phyloP scores from a whole-genome alignment of 2,888 invertebrate genomes.

The Argyresthia goedartella region DNA sequence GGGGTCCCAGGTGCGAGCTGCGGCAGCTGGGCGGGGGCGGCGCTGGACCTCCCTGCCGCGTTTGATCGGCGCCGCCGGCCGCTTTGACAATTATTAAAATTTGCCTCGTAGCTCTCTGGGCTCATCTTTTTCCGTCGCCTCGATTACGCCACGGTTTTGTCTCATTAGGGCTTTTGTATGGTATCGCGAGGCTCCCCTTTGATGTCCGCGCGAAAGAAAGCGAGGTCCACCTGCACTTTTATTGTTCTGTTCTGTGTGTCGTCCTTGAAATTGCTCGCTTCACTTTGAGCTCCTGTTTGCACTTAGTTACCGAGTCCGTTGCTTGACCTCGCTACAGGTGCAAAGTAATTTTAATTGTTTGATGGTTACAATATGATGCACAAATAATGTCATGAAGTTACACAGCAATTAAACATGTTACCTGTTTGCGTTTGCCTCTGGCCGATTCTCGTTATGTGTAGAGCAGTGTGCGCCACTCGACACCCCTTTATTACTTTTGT shows the following conservation, averaged over 20 bases:
- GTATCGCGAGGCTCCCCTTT: slow-evolving; percentile 63
- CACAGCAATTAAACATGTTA: not conserved
- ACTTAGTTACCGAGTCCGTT: slow-evolving; percentile 32
- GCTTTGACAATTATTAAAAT: slow-evolving; percentile 74
- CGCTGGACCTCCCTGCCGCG: slow-evolving; percentile 26
- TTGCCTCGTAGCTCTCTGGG: slow-evolving; percentile 69
- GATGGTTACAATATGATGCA: not conserved
- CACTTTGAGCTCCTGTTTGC: slow-evolving; percentile 61
- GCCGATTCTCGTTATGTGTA: slow-evolving; percentile 23
- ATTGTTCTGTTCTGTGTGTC: slow-evolving; percentile 42
- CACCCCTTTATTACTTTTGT: slow-evolving; percentile 62
- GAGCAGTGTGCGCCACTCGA: slow-evolving; percentile 36
- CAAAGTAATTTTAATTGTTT: not conserved
- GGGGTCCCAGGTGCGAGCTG: slow-evolving; percentile 44
- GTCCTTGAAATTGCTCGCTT: slow-evolving; percentile 63
- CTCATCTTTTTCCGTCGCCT: slow-evolving; percentile 71
- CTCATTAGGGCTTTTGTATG: slow-evolving; percentile 71
- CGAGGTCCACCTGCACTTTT: slow-evolving; percentile 66
- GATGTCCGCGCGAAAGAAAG: slow-evolving; percentile 45
- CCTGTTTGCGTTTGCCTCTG: slow-evolving; percentile 4
- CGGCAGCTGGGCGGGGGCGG: slow-evolving; percentile 10
- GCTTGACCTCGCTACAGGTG: too few species aligned
- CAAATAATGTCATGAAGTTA: not conserved
- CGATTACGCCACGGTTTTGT: slow-evolving; percentile 70
- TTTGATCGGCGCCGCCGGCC: slow-evolving; percentile 70